Base-by-base conservation (phyloP, 2,797 vertebrate species). In the Coracias cyanogaster region DNA sequence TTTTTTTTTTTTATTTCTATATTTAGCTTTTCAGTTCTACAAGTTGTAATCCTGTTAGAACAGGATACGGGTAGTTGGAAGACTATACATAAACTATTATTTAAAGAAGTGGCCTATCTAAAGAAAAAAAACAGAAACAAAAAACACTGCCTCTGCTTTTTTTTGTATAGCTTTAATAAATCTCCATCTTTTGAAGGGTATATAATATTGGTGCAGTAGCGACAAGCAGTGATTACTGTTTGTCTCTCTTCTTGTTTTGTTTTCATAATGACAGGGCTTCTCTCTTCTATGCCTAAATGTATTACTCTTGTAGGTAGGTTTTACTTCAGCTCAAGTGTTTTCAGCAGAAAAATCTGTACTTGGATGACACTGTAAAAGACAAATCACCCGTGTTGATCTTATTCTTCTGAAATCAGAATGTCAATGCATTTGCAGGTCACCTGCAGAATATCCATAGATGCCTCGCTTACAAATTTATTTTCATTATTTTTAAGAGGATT, bases 1-100 rank as follows among this genome's bases (percentile, higher is more conserved):
- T 78, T 73, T 41, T 66, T 71, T 81, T 73, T 78, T 73, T 41
- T 66, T 89, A 66, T 67, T 76, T 45, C 24, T 76, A 5, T 79
- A 58, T 76, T 96, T 87, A 89, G 92, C 81, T 92, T 90, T 96
- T 84, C 57, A 82, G 78, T 94, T 93, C 74, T 28, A 55, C 5
- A 7, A 93, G 57, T 85, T 94, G 85, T 87, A 94, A 85, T 93
- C 93, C 95, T 95, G 95, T 82, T 71, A 7, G 10, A 54, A 61
- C 92, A 95, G 96, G 96, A 86, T 88, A 95, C 89, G 90, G 95
- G 94, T 97, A 96, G 96, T 93, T 96, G 88, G 80, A 95, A 86
- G 76, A 92, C 29, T 57, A 35, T 74, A 93, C 89, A 45, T n/a
- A n/a, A 92, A 94, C 73, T 70, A 39, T 78, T 89, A 84, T 65